Evolutionary conservation across 1,140 invertebrate genomes (phyloP).

Genomic region (Caenorhabditis tropicalis): DNA sequence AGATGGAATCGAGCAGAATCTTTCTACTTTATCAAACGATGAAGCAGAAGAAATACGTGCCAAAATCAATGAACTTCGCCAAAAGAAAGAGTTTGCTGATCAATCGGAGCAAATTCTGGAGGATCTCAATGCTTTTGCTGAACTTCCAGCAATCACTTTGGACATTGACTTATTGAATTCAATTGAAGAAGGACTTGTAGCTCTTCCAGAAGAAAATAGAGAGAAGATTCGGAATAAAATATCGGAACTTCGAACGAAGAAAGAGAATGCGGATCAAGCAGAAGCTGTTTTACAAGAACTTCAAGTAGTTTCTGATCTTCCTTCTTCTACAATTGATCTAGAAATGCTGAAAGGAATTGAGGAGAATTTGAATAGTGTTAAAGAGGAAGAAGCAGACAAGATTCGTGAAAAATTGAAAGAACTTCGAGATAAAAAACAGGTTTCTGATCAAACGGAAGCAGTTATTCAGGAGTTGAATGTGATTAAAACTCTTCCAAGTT

Average conservation of each 20-base stretch:
- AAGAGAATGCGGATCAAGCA: not conserved
- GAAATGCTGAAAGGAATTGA: conserved; percentile 9
- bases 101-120: not conserved
- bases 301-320: not conserved
- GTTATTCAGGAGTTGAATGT: not conserved
- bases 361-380: not conserved
- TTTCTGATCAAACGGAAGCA: not conserved
- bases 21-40: not conserved
- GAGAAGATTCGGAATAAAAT: not conserved
- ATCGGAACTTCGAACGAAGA: conserved; percentile 8
- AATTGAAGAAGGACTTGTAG: not conserved
- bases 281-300: conserved; percentile 22
- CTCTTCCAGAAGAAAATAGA: not conserved
- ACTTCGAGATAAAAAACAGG: not conserved
- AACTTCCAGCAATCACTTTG: not conserved
- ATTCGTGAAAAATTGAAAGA: not conserved
- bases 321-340: not conserved
- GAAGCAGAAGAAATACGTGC: not conserved
- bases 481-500: not conserved
- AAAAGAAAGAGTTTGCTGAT: conserved; percentile 7
- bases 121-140: not conserved
- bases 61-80: conserved; percentile 10
- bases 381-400: not conserved
- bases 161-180: not conserved
- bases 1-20: not conserved